Evolutionary conservation across 2,888 invertebrate species (phyloP), one percentile per base, ranked within the genome.

Genomic region (Trichopoda pennipes): DNA sequence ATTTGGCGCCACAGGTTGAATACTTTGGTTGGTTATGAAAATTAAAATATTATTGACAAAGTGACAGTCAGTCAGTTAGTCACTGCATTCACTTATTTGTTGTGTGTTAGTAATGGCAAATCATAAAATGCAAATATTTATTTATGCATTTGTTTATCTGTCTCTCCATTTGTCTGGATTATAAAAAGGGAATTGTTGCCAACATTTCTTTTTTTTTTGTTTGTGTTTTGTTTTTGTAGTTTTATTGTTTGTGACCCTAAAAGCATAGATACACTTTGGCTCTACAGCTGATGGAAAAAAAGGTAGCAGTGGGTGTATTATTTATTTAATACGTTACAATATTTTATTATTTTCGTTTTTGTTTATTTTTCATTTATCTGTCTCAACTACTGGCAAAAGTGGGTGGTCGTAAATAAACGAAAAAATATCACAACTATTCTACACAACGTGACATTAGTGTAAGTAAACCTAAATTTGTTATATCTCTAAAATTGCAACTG

Each of bases 291-390:
- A 14, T 8, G 3, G 17, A 49, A 7, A 53, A 47, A 73, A 55
- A 64, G 55, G 82, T 79, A 63, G 82, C 82, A 79, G 79, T 82
- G 82, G 80, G 80, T 82, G 79, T 80, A 82, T 28, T 66, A 53
- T 66, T 73, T 17, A 3, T 53, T 63, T 53, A 9, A 42, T 19
- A n/a, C 16, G 23, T 12, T 12, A 38, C 38, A 38, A 12, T 23
- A 19, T 38, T 16, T 61, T 28, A 17, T 47, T 42, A 0, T 32
- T 35, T 55, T 35, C 21, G 1, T 51, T 61, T 72, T 32, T 32
- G 8, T 9, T 38, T 38, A 12, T n/a, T 44, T 14, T 38, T 38
- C 2, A 64, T 64, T 64, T 73, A 47, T 74, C 56, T 51, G 49
- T 51, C 49, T 51, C n/a, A 55, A 56, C 61, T 61, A 28, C 63